Conservation (phyloP, 2,113 vertebrate species). For the Perca schrenkii region DNA sequence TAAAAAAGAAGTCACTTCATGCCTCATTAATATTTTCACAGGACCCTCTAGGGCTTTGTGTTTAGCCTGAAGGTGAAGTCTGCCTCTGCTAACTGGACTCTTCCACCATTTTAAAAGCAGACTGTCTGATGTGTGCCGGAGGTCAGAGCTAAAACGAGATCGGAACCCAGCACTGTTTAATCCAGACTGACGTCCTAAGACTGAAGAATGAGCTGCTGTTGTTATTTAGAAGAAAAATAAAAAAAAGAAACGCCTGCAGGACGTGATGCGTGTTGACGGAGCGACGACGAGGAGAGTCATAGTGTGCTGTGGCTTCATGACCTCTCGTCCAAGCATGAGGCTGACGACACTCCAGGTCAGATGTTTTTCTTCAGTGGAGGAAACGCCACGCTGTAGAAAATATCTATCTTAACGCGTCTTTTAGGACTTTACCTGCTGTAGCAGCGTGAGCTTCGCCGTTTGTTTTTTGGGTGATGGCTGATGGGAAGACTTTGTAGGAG, state of each 20-base stretch:
- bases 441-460: too few species aligned
- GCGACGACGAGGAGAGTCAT: slow-evolving; percentile 8
- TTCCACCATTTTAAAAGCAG: slow-evolving; percentile 42
- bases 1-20: slow-evolving; percentile 49
- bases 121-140: slow-evolving; percentile 42
- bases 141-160: slow-evolving; percentile 69
- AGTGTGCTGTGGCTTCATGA: slow-evolving; percentile 30
- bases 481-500: neutral
- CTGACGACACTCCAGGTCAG: slow-evolving; percentile 20
- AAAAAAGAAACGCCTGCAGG: slow-evolving; percentile 48
- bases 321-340: slow-evolving; percentile 22
- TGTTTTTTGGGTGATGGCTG: neutral
- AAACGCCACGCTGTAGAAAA: slow-evolving; percentile 3
- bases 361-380: slow-evolving; percentile 22
- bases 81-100: slow-evolving; percentile 25
- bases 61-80: slow-evolving; percentile 28
- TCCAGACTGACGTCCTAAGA: slow-evolving; percentile 56
- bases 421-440: neutral
- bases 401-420: neutral
- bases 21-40: slow-evolving; percentile 49
- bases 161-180: slow-evolving; percentile 49
- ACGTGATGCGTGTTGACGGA: slow-evolving; percentile 33
- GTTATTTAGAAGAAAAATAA: slow-evolving; percentile 38
- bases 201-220: slow-evolving; percentile 55
- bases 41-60: slow-evolving; percentile 10